phyloP scores from a whole-genome alignment of 2,797 vertebrate species.

The Danio aesculapii region DNA sequence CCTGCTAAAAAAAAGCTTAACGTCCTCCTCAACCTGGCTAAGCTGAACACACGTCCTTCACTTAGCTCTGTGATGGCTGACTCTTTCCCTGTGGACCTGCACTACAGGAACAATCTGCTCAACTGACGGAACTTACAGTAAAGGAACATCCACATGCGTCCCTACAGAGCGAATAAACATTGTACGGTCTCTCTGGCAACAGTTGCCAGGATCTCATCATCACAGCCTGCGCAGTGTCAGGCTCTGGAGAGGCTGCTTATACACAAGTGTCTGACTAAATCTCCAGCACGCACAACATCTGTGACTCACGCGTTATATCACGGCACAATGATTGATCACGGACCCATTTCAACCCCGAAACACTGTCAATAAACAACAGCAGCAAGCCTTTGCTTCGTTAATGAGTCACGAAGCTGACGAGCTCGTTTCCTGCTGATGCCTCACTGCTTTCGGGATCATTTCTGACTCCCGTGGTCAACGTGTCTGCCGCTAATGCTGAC shows the following conservation, averaged over 20 bases:
- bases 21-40: not conserved
- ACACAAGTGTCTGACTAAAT: constrained; percentile 40
- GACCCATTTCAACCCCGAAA: constrained; percentile 3
- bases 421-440: constrained; percentile 4
- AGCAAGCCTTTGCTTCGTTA: not conserved
- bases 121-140: constrained; percentile 26
- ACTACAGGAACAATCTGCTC: not conserved
- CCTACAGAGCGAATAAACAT: constrained; percentile 25
- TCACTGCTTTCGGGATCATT: not conserved
- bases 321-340: constrained; percentile 4
- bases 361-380: constrained; percentile 1
- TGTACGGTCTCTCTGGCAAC: constrained; percentile 40
- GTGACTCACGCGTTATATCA: constrained; percentile 2
- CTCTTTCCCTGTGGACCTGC: not conserved
- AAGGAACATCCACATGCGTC: constrained; percentile 15
- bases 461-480: not conserved
- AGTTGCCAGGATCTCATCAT: constrained; percentile 41
- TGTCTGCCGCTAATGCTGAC: constrained; percentile 1
- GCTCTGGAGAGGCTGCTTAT: constrained; percentile 33
- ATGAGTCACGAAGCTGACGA: not conserved
- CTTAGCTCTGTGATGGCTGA: not conserved
- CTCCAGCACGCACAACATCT: constrained; percentile 27
- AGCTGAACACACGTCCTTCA: not conserved
- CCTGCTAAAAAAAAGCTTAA: not conserved
- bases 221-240: constrained; percentile 43